Evolutionary conservation across 2,888 invertebrate genomes (phyloP), one percentile per base, ranked within the genome.

Genomic region (Folsomia candida): DNA sequence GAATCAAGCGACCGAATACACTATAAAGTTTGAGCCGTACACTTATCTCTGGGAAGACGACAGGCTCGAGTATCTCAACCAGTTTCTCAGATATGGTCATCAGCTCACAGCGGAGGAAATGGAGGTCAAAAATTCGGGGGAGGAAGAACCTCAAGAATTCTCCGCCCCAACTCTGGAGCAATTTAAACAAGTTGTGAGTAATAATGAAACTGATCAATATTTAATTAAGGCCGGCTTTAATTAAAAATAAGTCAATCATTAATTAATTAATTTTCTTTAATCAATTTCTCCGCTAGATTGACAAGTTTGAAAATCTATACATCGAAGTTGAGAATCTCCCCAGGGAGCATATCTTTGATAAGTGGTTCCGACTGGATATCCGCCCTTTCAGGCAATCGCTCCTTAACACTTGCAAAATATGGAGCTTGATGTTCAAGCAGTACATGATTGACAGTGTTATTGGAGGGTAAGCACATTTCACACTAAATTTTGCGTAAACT

Each of bases 381-480:
- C 87, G 90, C 80, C 95, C 95, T 20, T 97, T 97, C 83, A 90
- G 94, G 70, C 94, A 94, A 83, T 91, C 93, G 20, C 86, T 97
- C 22, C 85, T 97, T 6, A 95, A 95, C 82, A 92, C 91, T 1
- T 92, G 94, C 57, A 89, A 94, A 81, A 92, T 93, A 84, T 97
- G 97, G 97, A 93, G 94, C 20, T 91, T 92, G 80, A 94, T 97
- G 94, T 97, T 96, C 82, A 96, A 96, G 83, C 90, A 93, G 80
- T 94, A 97, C 85, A 87, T 97, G 69, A 93, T 96, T 22, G 90
- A 93, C 81, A 91, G 91, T 76, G 96, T 97, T 0, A 88, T 89
- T 63, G 88, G 87, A 80, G 90, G 89, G 65, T 65, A 54, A n/a
- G n/a, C n/a, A n/a, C n/a, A n/a, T n/a, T n/a, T n/a, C n/a, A n/a